Evolutionary conservation across 2,113 vertebrate genomes (phyloP).

Genomic region (Pavo muticus): DNA sequence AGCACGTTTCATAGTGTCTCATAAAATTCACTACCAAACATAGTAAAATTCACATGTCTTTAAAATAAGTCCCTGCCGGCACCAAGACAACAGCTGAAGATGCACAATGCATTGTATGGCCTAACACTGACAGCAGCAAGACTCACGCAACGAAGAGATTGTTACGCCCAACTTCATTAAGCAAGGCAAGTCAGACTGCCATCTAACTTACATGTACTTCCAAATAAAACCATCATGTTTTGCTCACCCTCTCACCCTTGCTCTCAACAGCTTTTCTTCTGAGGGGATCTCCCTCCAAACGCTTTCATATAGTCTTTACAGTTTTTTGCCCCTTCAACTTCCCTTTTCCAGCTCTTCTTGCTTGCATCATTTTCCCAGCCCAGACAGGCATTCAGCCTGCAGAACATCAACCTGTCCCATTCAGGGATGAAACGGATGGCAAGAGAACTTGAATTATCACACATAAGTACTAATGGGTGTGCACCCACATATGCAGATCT

Average conservation of each 20-base stretch:
- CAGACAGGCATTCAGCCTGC: not conserved
- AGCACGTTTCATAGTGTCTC: not conserved
- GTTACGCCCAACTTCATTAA: not conserved
- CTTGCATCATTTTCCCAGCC: not conserved
- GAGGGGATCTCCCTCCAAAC: not conserved
- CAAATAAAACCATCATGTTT: not conserved
- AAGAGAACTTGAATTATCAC: not conserved
- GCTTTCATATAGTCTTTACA: not conserved
- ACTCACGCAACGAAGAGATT: not conserved
- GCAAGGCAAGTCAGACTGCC: not conserved
- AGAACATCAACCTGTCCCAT: not conserved
- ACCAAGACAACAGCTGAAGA: not conserved
- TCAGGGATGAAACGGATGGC: not conserved
- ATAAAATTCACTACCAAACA: not conserved
- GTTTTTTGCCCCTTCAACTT: not conserved
- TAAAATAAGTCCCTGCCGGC: not conserved
- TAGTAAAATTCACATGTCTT: not conserved
- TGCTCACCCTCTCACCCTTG: not conserved
- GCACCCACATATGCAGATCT: rapidly evolving
- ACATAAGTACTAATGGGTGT: rapidly evolving
- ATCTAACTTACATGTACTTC: not conserved
- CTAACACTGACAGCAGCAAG: not conserved
- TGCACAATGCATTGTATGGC: not conserved
- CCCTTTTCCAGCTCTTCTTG: not conserved
- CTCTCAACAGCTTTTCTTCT: not conserved